phyloP scores from a whole-genome alignment of 2,113 vertebrate genomes.

The Cyanoderma ruficeps region DNA sequence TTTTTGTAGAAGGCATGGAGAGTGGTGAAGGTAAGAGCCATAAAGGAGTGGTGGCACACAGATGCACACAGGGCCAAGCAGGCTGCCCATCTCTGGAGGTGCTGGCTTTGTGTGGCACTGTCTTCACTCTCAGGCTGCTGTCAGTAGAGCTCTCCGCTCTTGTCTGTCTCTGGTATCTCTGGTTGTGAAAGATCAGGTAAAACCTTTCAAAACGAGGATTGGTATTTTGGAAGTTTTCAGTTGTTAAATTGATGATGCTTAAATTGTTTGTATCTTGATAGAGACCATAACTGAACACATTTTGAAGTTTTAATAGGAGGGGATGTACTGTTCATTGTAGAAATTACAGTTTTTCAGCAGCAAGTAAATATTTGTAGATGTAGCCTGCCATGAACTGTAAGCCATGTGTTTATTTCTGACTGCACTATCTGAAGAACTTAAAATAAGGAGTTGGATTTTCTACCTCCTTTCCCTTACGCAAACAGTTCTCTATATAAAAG shows the following conservation, averaged over 20 bases:
- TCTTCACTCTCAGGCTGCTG: not conserved
- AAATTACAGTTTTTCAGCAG: not conserved
- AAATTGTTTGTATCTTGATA: not conserved
- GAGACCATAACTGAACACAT: not conserved
- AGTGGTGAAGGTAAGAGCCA: conserved; percentile 84
- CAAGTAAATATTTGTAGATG: not conserved
- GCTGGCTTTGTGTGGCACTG: not conserved
- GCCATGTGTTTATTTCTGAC: not conserved
- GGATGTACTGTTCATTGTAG: not conserved
- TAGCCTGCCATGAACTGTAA: not conserved
- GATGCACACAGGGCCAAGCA: not conserved
- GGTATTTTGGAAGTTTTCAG: not conserved
- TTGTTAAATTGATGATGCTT: not conserved
- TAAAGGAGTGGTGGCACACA: not conserved
- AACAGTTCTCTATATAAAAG: not conserved
- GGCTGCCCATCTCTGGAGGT: not conserved
- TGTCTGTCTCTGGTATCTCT: not conserved
- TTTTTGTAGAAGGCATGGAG: conserved; percentile 94
- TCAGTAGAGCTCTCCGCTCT: accelerated
- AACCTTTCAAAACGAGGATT: not conserved
- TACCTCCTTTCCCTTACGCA: not conserved
- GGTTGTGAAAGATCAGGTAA: not conserved
- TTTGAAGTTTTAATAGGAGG: not conserved
- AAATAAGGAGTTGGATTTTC: not conserved
- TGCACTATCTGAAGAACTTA: not conserved